A percentile compares a stretch with the other conserved stretches of the same genome.
phyloP scores from a whole-genome alignment of 2,888 invertebrate genomes.

The Synanthedon andrenaeformis region DNA sequence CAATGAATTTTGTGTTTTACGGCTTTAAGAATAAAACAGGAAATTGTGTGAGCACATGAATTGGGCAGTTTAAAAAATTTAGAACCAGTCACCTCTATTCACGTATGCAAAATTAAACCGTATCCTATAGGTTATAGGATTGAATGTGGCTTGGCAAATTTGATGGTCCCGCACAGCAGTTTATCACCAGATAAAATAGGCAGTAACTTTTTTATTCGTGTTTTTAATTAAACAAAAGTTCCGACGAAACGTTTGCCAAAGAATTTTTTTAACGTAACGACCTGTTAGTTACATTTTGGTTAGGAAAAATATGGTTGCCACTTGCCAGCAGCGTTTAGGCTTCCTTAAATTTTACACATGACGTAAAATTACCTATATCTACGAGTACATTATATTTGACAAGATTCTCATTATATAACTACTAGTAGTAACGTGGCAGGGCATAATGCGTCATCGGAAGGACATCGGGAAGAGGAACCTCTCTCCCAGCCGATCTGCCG shows the following conservation, averaged over 20 bases:
- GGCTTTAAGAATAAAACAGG: slow-evolving; percentile 53
- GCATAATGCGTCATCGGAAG: too few relatives aligned
- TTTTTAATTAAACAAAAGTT: slow-evolving; percentile 64
- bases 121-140: not conserved
- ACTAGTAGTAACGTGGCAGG: too few relatives aligned
- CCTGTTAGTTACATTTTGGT: slow-evolving; percentile 26
- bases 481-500: too few relatives aligned
- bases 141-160: too few relatives aligned
- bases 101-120: not conserved
- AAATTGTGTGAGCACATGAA: slow-evolving; percentile 48
- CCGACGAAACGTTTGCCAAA: slow-evolving; percentile 32
- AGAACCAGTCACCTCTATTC: slow-evolving; percentile 1
- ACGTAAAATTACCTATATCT: too few relatives aligned
- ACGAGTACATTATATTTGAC: too few relatives aligned
- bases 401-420: too few relatives aligned
- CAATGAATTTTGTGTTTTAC: slow-evolving; percentile 57
- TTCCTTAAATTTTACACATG: too few relatives aligned
- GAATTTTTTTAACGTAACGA: slow-evolving; percentile 43
- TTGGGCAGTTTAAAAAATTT: slow-evolving; percentile 34
- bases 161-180: slow-evolving; percentile 17
- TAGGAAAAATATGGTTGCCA: slow-evolving; percentile 23
- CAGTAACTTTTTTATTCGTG: slow-evolving; percentile 59
- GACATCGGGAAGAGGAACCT: too few relatives aligned
- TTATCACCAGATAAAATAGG: slow-evolving; percentile 62
- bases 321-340: too few relatives aligned